Evolutionary conservation across 2,113 vertebrate species (phyloP), one percentile per base, ranked within the genome.

Genomic region (Budorcas taxicolor): DNA sequence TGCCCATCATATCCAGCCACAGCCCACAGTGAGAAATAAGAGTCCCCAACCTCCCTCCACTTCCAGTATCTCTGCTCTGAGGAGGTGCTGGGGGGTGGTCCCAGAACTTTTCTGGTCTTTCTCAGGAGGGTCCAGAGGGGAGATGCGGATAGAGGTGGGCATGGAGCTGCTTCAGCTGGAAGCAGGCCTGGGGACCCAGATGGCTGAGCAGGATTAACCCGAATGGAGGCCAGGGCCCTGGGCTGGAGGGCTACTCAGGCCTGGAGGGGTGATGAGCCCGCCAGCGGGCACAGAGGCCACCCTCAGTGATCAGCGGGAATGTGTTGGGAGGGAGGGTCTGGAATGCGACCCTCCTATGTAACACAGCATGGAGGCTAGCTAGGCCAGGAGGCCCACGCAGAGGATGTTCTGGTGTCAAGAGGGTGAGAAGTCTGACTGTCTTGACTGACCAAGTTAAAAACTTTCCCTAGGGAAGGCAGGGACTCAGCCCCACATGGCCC

Each of bases 261-360:
- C 58, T 31, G 87, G 57, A 87, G 64, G 78, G 47, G 31, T n/a
- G 40, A 50, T 23, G 64, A 93, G 47, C n/a, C 25, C 2, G 40
- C 23, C 23, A 3, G 57, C 19, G 50, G n/a, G 58, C 60, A 17
- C 16, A 36, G 47, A 88, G 92, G 57, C 58, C 74, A 23, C 57
- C 27, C 86, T 40, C 4, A 71, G 85, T 52, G 95, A 81, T 64
- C 67, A 43, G 33, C 81, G 94, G 94, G 97, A 98, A 95, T 97
- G 93, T 36, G 52, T 62, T 36, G 58, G 87, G 85, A 96, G 94
- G 85, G 78, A 91, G 31, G 29, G 33, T 74, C 88, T 89, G 93
- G 91, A 94, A 94, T 87, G 90, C 62, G 13, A 58, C 17, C 60
- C 60, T 92, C 67, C 80, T 85, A 3, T 50, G 14, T 47, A 50